Percentiles rank a stretch among this genome's conserved stretches.
These are phyloP conservation scores for Trachymyrmex cornetzi DNA, from an alignment of 1,140 invertebrate species.

Conservation along the genomic window DNA sequence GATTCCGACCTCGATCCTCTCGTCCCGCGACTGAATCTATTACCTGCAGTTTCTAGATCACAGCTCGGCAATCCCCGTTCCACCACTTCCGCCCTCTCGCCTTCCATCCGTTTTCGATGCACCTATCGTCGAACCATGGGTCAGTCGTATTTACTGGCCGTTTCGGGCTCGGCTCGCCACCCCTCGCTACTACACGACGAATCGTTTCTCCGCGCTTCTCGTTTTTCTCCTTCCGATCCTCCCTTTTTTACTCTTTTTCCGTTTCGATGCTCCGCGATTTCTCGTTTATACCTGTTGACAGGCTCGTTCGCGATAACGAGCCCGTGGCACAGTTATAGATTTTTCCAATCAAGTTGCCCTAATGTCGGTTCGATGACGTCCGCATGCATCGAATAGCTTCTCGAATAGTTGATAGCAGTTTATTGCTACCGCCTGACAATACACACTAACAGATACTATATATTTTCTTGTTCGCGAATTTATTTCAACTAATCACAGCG, in stretches of 20 bases:
- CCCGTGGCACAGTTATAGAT: slow-evolving; percentile 56
- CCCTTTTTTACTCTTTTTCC: slow-evolving; percentile 44
- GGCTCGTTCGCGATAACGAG: slow-evolving; percentile 64
- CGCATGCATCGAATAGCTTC: slow-evolving; percentile 49
- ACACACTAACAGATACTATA: neutral
- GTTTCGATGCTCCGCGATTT: slow-evolving; percentile 54
- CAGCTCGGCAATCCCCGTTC: slow-evolving; percentile 28
- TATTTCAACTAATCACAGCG: slow-evolving; percentile 32
- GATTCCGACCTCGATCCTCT: slow-evolving; percentile 59
- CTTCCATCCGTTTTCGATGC: slow-evolving; percentile 56
- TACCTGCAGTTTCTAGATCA: slow-evolving; percentile 74
- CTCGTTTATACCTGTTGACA: slow-evolving; percentile 66
- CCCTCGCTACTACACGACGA: slow-evolving; percentile 49
- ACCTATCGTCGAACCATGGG: slow-evolving; percentile 41
- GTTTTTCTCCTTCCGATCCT: slow-evolving; percentile 18
- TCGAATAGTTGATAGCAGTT: slow-evolving; percentile 53
- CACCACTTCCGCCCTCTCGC: neutral
- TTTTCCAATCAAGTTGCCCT: slow-evolving; percentile 55
- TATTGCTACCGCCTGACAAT: slow-evolving; percentile 45
- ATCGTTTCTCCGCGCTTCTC: slow-evolving; percentile 47
- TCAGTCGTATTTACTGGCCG: slow-evolving; percentile 56
- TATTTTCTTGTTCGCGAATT: slow-evolving; percentile 39
- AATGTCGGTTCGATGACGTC: slow-evolving; percentile 62
- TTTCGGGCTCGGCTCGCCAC: slow-evolving; percentile 40
- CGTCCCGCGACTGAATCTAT: slow-evolving; percentile 69